Evolutionary conservation across 2,113 vertebrate genomes (phyloP), one percentile per base, ranked within the genome.

Genomic region (Coptodon rendalli): DNA sequence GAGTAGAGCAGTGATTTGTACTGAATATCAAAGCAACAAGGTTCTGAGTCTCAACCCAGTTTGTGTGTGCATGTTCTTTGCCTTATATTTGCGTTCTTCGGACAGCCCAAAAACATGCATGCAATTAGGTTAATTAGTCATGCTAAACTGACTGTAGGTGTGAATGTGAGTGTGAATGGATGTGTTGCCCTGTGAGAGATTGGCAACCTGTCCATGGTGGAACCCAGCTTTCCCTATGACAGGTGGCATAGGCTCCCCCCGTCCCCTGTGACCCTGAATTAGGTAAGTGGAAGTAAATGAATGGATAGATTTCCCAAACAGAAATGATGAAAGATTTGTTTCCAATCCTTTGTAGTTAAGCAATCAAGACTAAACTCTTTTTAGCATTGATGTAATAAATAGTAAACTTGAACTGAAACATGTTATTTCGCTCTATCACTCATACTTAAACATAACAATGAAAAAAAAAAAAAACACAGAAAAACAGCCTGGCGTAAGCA

Each of bases 381-480:
- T 68, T 68, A 68, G 4, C 4, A 0, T 68, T 38, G 34, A 38
- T 68, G 6, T 22, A 68, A 13, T 38, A 68, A 68, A 8, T 8
- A 68, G 13, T 38, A 68, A 68, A 66, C 31, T 38, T 2, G 61
- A 66, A 66, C 3, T 66, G n/a, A 38, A 66, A n/a, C 61, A 66
- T 66, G 17, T 38, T 66, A 66, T 38, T 66, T 66, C 3, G 38
- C 61, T n/a, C 17, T 38, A 68, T 68, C 61, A 68, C 34, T 68
- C 0, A 40, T 8, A 22, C 19, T 68, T 68, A 40, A 68, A 68
- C 22, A n/a, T 38, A 66, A 12, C 17, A 66, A 38, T 1, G 31
- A n/a, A 66, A 66, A 0, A 66, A 31, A 0, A 5, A 29, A 61
- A 10, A 17, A 1, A 10, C 0, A 36, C 17, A 66, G 17, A 38